Evolutionary conservation across 1,140 invertebrate species (phyloP).

Genomic region (Sitobion miscanthi): DNA sequence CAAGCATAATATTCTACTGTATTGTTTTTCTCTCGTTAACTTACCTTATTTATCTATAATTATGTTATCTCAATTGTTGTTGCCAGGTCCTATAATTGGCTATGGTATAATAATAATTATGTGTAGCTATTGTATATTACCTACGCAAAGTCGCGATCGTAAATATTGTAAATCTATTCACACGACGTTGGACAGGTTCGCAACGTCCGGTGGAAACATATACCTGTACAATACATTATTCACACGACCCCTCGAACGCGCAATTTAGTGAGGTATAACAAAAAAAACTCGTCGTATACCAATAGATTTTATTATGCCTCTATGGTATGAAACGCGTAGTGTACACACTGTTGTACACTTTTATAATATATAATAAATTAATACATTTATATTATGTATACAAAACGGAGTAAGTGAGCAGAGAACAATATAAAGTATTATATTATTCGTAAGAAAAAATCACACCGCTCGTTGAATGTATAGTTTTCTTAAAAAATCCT

Average conservation of each 20-base stretch:
- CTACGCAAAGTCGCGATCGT: not conserved
- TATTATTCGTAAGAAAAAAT: not conserved
- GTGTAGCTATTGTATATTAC: not conserved
- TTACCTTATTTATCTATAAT: not conserved
- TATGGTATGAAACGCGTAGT: not conserved
- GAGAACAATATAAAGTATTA: slow-evolving; percentile 1
- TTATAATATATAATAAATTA: not conserved
- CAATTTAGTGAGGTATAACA: not conserved
- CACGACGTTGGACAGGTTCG: not conserved
- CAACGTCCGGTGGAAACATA: not conserved
- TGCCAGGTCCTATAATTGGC: not conserved
- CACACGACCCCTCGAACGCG: not conserved
- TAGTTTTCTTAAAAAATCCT: not conserved
- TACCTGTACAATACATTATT: not conserved
- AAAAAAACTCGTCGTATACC: not conserved
- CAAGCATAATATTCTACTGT: too few relatives aligned
- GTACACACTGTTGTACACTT: not conserved
- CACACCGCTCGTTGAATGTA: not conserved
- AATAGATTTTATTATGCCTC: not conserved
- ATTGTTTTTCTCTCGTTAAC: not conserved
- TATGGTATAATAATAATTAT: not conserved
- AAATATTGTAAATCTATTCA: not conserved
- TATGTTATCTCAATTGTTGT: not conserved
- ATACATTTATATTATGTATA: not conserved
- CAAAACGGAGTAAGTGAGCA: not conserved